Evolutionary conservation across 2,888 invertebrate genomes (phyloP), one percentile per base, ranked within the genome.

Genomic region (Amblyjoppa proteus): DNA sequence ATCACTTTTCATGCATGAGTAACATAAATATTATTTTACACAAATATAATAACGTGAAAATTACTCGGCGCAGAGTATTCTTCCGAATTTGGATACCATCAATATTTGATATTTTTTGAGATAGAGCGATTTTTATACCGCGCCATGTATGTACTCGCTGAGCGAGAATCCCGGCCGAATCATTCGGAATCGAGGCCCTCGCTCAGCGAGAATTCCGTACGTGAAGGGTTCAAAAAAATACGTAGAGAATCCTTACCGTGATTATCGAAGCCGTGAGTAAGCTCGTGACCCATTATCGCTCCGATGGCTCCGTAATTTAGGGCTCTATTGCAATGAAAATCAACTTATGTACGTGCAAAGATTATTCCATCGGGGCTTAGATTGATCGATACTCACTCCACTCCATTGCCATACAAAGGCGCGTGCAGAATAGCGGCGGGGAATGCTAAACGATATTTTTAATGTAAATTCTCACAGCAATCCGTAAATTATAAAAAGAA

Each of bases 211-310:
- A 34, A 34, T 34, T 34, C 38, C 7, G 7, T 0, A 34, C 1
- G 34, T 34, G 56, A 56, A 56, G 1, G 20, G 11, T 38, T 2
- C 25, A 20, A 56, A 20, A 58, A 58, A 34, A 5, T 2, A 38
- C 6, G 5, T 13, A 6, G 76, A 34, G 51, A 34, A 51, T 66
- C 45, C 61, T 74, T 89, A 96, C 97, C 97, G 95, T 96, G 96
- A 92, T 97, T 97, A 89, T 97, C 97, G 92, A 97, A 97, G 70
- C 97, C 97, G 91, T 97, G 97, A 0, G 97, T 97, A 49, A 97
- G 96, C 94, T 97, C 97, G 91, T 97, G 97, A 11, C 97, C 97
- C 95, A 97, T 97, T 88, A 97, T 97, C 83, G 97, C 97, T 82
- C 97, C 97, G 90, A 97, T 96, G 0, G 97, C 97, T 74, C 97